A percentile compares a stretch with the other conserved stretches of the same genome.
Conservation (phyloP, 2,797 vertebrate genomes). For the Rhabdomys pumilio region DNA sequence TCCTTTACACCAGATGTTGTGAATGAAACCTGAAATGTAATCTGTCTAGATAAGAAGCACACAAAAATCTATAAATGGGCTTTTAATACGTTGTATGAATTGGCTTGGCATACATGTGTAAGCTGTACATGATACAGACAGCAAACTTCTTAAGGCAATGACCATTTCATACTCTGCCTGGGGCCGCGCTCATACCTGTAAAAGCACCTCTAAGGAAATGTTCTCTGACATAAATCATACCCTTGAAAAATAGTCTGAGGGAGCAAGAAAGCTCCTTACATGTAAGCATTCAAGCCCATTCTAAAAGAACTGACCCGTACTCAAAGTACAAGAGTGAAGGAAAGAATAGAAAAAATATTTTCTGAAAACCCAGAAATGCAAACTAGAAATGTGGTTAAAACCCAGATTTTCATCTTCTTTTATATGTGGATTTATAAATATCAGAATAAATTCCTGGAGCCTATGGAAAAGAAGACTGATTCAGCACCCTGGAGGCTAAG, state of each 20-base stretch:
- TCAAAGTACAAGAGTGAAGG: not conserved
- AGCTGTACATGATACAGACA: not conserved
- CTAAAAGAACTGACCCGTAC: slow-evolving; percentile 40
- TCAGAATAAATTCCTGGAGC: slow-evolving; percentile 26
- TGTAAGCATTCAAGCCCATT: not conserved
- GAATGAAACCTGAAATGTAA: not conserved
- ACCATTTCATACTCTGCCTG: slow-evolving; percentile 40
- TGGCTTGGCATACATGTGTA: not conserved
- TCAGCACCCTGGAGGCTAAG: not conserved
- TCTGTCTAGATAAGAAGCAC: not conserved
- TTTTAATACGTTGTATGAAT: not conserved
- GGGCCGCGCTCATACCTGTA: slow-evolving; percentile 23
- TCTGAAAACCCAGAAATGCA: slow-evolving; percentile 33
- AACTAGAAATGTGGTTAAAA: not conserved
- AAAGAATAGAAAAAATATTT: slow-evolving; percentile 29
- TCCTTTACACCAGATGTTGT: not conserved
- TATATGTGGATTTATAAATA: slow-evolving; percentile 52
- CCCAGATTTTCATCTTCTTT: slow-evolving; percentile 57
- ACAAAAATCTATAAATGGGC: not conserved
- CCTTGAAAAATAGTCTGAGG: not conserved
- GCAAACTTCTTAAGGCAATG: not conserved
- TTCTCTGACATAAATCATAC: slow-evolving; percentile 71
- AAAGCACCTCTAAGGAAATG: slow-evolving; percentile 63
- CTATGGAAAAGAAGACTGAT: not conserved
- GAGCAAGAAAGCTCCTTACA: not conserved